phyloP scores from a whole-genome alignment of 2,113 vertebrate species.

The Regulus satrapa region DNA sequence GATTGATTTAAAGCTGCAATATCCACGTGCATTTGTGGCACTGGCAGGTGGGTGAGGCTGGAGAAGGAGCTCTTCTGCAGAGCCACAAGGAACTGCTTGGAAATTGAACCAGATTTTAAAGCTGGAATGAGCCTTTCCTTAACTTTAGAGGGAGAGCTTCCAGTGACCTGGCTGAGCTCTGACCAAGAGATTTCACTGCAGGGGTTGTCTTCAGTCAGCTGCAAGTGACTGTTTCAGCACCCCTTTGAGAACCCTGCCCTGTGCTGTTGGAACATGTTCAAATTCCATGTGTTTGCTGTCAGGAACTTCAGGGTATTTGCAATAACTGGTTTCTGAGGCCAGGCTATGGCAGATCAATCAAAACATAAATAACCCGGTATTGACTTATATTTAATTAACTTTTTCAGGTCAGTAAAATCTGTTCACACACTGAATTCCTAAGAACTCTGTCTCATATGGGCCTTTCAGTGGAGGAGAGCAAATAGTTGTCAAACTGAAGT shows the following conservation, averaged over 20 bases:
- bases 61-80: not conserved
- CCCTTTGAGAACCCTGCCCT: not conserved
- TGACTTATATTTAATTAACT: not conserved
- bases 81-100: not conserved
- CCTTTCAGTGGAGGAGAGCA: not conserved
- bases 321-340: not conserved
- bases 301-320: not conserved
- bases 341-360: not conserved
- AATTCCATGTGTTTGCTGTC: not conserved
- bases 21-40: rapidly evolving
- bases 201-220: not conserved
- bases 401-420: not conserved
- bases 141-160: not conserved
- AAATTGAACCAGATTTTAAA: not conserved
- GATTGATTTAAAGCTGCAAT: not conserved
- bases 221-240: not conserved
- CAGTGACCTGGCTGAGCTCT: not conserved
- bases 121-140: not conserved
- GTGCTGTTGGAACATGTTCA: not conserved
- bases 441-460: rapidly evolving
- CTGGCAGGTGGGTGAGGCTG: not conserved
- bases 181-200: not conserved
- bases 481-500: not conserved
- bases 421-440: not conserved
- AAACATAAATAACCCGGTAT: not conserved